phyloP scores from a whole-genome alignment of 2,888 invertebrate species.

The Drosophila suboccidentalis region DNA sequence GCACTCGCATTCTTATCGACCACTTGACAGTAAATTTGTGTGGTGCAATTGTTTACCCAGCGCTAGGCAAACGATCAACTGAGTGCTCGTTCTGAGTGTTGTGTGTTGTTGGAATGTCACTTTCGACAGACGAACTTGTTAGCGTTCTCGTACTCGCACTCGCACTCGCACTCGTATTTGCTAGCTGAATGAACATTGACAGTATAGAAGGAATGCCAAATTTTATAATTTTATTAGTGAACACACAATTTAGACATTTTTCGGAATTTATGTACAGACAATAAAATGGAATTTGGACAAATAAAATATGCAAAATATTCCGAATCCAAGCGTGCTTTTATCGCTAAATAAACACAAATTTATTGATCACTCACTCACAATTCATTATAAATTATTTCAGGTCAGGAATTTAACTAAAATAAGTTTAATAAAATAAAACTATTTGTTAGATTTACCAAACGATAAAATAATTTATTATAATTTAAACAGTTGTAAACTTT shows the following conservation, averaged over 20 bases:
- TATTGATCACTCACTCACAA: not conserved
- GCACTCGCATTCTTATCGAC: conserved; percentile 38
- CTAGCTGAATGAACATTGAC: not conserved
- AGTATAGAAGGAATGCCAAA: not conserved
- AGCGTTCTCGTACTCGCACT: conserved; percentile 1
- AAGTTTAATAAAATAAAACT: not conserved
- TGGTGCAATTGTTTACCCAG: conserved; percentile 23
- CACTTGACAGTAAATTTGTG: conserved; percentile 11
- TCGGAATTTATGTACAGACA: not conserved
- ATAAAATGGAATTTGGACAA: not conserved
- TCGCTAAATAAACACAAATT: not conserved
- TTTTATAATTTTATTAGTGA: not conserved
- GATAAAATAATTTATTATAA: not conserved
- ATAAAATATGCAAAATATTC: not conserved
- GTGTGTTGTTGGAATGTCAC: conserved; percentile 1
- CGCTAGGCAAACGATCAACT: conserved; percentile 18
- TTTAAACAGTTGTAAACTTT: not conserved
- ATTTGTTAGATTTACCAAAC: not conserved
- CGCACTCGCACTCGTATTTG: not conserved
- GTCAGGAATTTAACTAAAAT: not conserved
- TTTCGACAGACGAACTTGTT: conserved; percentile 10
- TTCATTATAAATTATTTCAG: not conserved
- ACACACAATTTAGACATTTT: not conserved
- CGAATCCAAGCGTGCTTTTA: not conserved
- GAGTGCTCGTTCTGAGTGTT: not conserved